Conservation (phyloP, 1,140 invertebrate species). For the Prorops nasuta region DNA sequence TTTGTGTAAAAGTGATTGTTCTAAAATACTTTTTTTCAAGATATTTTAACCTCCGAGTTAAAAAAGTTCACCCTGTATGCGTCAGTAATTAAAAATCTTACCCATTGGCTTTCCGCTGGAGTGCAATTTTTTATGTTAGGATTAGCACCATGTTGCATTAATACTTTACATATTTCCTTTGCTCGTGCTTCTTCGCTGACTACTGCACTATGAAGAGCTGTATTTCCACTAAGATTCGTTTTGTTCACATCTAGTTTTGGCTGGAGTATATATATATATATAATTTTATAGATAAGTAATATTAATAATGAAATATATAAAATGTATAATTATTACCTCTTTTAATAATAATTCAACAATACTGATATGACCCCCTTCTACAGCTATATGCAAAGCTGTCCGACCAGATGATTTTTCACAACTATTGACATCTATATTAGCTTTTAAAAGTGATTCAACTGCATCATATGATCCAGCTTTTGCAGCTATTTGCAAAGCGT, state of each 20-base stretch:
- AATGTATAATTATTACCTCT: slow-evolving; percentile 26
- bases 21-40: too few species aligned
- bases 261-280: slow-evolving; percentile 18
- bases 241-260: slow-evolving; percentile 46
- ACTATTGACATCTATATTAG: slow-evolving; percentile 55
- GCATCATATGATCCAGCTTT: slow-evolving; percentile 53
- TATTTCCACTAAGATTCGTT: slow-evolving; percentile 44
- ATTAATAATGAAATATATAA: slow-evolving; percentile 9
- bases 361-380: slow-evolving; percentile 51
- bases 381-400: slow-evolving; percentile 61
- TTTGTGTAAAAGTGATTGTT: too few species aligned
- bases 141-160: slow-evolving; percentile 42
- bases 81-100: too few species aligned
- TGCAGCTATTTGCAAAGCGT: slow-evolving; percentile 57
- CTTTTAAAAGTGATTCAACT: slow-evolving; percentile 51
- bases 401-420: slow-evolving; percentile 57
- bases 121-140: slow-evolving; percentile 36
- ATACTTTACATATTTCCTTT: slow-evolving; percentile 38
- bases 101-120: too few species aligned
- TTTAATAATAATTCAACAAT: slow-evolving; percentile 58
- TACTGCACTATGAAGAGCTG: slow-evolving; percentile 45
- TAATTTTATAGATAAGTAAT: background rate
- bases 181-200: slow-evolving; percentile 34
- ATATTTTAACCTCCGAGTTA: too few species aligned
- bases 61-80: too few species aligned